Base-by-base conservation (phyloP, 2,797 vertebrate genomes). In the Staurois parvus region DNA sequence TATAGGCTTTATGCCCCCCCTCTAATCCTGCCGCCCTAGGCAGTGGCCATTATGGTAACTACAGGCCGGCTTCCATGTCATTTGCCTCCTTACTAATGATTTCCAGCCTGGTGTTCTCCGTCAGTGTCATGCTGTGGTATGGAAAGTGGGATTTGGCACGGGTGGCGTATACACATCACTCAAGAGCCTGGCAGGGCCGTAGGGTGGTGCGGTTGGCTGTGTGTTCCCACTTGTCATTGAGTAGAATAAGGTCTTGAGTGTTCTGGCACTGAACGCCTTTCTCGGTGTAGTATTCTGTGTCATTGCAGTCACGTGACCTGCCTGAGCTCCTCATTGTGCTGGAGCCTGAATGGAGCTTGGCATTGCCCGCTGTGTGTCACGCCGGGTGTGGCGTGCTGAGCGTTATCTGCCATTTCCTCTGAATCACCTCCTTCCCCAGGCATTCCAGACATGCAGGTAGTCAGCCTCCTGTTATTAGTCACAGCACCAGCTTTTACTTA, bases 401-500 rank as follows among this genome's bases (percentile, higher is more conserved):
- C 70, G 62, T 59, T 82, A 69, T 70, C 72, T 75, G 19, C 78
- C 15, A 28, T 67, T 86, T 86, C 85, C 85, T 86, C 67, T 86
- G 79, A 86, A 15, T 86, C 85, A 86, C 37, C 70, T 56, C 48
- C 68, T 30, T 2, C 42, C 78, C n/a, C 34, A 70, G 37, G 48
- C 85, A 78, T 86, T 70, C 74, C 79, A 86, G 52, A 28, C 74
- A 82, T 72, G 70, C 84, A 86, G 84, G 78, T 86, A 81, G 79
- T 68, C 42, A 11, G 66, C 28, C 59, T 85, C 62, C 70, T 52
- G 52, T n/a, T 3, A 42, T 85, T 76, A 76, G 77, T 86, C 85
- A 82, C 62, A 12, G 62, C 64, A 29, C 26, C 75, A 34, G 12
- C 62, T 56, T 4, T 67, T 34, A 68, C 72, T 56, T 69, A 67